Evolutionary conservation across 2,888 invertebrate genomes (phyloP), one percentile per base, ranked within the genome.

Genomic region (Caenorhabditis angaria): DNA sequence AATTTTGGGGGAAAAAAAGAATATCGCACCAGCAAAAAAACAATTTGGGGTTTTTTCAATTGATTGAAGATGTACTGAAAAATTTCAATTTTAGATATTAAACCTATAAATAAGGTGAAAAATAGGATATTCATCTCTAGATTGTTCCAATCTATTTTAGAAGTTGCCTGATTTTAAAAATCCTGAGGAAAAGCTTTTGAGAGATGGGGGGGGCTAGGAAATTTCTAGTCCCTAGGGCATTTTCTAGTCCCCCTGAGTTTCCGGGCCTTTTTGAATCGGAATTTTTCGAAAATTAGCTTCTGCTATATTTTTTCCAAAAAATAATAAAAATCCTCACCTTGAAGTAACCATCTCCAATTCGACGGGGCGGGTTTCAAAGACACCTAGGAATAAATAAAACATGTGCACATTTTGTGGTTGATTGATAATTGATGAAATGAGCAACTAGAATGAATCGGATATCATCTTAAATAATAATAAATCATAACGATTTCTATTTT

Each of bases 401-500:
- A 32, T 32, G 6, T 41, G 6, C 41, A 18, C 41, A 18, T 41
- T 5, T 41, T 41, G 41, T 14, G 10, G 41, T 41, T 41, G 41
- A 18, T 41, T 12, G 18, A 12, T 41, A 18, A 18, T 5, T 6
- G 41, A 41, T 41, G 41, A 41, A 41, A 41, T 41, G 41, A 41
- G 41, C 41, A 41, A 24, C 50, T 50, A 50, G 50, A 50, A 50
- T 50, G 50, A 22, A 41, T 50, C 24, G 50, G 50, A 50, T 24
- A 24, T 20, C 50, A 50, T 48, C 5, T 10, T 48, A 20, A 8
- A 4, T 8, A 8, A 20, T 24, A 5, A 57, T 20, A 28, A 57
- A 5, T n/a, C 6, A 57, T 24, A 47, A n/a, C 32, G 20, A 35
- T n/a, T 10, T 35, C 65, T 68, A 78, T 67, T 78, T 76, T 59